Evolutionary conservation across 2,113 vertebrate genomes (phyloP), one percentile per base, ranked within the genome.

Genomic region (Gracilinanus agilis): DNA sequence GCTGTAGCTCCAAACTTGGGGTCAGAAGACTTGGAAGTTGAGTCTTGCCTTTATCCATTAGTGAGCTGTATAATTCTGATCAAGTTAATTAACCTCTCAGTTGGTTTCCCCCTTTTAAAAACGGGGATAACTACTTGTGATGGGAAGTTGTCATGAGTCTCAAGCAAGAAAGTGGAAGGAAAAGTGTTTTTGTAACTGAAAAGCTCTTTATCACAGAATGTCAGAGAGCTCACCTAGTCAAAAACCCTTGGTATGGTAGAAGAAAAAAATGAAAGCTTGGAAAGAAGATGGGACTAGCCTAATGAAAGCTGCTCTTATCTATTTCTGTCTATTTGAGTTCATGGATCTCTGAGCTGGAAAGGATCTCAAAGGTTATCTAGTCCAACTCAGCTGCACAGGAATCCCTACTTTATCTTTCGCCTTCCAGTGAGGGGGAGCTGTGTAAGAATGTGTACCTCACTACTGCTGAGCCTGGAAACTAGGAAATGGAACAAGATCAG

Each of bases 321-420:
- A 23, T 40, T 83, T 2, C 19, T 83, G 21, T 83, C 34, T 40
- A 83, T 83, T 83, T 40, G n/a, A 83, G 19, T 83, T 40, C 24
- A 44, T 1, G 90, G 83, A 40, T 95, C 92, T 89, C 49, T 29
- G 90, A 96, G 91, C 90, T 44, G 49, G 95, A 95, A 24, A 90
- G 44, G 58, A 90, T 92, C 75, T 92, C 95, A 56, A 90, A 83
- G n/a, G 4, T 89, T 92, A 91, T 95, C 88, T 93, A 96, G 92
- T 90, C 90, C 4, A 19, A 93, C 55, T 23, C 88, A 92, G 16
- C 67, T 93, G 93, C 83, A 10, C 13, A 40, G 19, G 67, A 40
- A 83, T 40, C n/a, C 19, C 34, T 83, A 83, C n/a, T 23, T 23
- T 23, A 40, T 40, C 7, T 40, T n/a, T 83, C 67, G 21, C 6